Conservation (phyloP, 2,888 invertebrate genomes). For the Torymus texanus region DNA sequence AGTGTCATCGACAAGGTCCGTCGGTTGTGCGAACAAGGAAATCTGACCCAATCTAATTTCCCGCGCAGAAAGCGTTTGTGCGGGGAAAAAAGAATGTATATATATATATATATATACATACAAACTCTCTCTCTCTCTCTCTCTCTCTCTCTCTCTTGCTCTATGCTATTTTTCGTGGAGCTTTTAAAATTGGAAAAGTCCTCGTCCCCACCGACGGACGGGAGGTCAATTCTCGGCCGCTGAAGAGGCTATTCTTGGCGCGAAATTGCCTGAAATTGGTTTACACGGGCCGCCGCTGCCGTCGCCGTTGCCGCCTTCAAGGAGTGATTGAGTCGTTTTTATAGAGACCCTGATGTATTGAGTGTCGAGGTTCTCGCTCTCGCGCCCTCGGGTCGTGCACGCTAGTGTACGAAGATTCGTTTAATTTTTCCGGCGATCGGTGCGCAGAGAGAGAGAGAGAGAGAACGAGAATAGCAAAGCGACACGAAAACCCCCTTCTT, state of each 20-base stretch:
- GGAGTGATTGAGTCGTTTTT: conserved; percentile 70
- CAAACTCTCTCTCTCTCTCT: not conserved
- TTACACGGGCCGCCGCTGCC: conserved; percentile 68
- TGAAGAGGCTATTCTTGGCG: conserved; percentile 74
- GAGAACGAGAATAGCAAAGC: not conserved
- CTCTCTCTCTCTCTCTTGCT: not conserved
- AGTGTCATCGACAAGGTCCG: conserved; percentile 45
- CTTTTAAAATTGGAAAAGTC: conserved; percentile 73
- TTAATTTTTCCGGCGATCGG: conserved; percentile 63
- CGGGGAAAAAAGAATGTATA: not conserved
- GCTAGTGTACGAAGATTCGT: conserved; percentile 59
- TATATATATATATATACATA: not conserved
- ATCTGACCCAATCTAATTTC: conserved; percentile 64
- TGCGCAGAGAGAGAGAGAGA: not conserved
- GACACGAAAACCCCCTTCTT: not conserved
- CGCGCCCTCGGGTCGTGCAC: conserved; percentile 8
- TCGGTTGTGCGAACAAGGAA: conserved; percentile 51
- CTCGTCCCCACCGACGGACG: conserved; percentile 45
- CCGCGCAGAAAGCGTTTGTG: not conserved
- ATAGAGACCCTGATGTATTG: conserved; percentile 19
- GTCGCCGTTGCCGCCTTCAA: conserved; percentile 60
- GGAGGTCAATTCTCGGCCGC: conserved; percentile 52
- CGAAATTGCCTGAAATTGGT: conserved; percentile 76
- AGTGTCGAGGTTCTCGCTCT: not conserved
- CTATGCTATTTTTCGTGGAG: conserved; percentile 47